phyloP scores from a whole-genome alignment of 1,140 invertebrate genomes.

The Zaprionus nigranus region DNA sequence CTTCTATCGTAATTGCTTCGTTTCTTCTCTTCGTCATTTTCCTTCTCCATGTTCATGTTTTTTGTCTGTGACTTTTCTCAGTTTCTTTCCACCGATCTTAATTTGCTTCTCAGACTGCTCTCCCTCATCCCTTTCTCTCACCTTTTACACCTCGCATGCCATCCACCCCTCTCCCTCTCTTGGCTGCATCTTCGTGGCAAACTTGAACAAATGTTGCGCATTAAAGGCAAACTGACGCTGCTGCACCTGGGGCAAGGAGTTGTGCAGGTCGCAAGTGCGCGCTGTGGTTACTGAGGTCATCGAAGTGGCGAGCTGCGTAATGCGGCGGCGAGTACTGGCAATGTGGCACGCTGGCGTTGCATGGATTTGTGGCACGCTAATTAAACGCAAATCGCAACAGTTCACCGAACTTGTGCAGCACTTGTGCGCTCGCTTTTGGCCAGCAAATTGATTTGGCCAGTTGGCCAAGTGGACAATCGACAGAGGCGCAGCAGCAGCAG shows the following conservation, averaged over 20 bases:
- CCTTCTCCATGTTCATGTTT: not conserved
- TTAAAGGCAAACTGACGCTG: constrained; percentile 67
- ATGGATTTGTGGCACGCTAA: constrained; percentile 52
- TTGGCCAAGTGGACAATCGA: constrained; percentile 3
- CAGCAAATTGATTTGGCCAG: constrained; percentile 66
- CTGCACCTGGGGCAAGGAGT: constrained; percentile 52
- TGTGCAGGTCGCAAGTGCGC: too few species aligned
- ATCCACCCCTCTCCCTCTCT: not conserved
- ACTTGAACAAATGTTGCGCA: constrained; percentile 63
- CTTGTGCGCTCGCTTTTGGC: constrained; percentile 30
- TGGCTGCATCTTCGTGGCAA: constrained; percentile 16
- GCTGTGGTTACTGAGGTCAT: not conserved
- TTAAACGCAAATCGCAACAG: constrained; percentile 70
- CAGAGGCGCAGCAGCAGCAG: not conserved
- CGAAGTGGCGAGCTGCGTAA: not conserved
- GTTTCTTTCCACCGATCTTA: not conserved
- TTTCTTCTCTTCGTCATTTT: too few species aligned
- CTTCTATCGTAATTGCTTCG: not conserved
- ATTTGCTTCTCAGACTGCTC: not conserved
- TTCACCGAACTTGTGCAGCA: constrained; percentile 53
- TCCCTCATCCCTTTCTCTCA: not conserved
- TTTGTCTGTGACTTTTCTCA: not conserved
- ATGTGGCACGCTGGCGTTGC: not conserved
- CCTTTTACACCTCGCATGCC: not conserved
- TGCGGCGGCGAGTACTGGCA: too few species aligned